Conservation (phyloP, 2,113 vertebrate species). For the Etia nguti region DNA sequence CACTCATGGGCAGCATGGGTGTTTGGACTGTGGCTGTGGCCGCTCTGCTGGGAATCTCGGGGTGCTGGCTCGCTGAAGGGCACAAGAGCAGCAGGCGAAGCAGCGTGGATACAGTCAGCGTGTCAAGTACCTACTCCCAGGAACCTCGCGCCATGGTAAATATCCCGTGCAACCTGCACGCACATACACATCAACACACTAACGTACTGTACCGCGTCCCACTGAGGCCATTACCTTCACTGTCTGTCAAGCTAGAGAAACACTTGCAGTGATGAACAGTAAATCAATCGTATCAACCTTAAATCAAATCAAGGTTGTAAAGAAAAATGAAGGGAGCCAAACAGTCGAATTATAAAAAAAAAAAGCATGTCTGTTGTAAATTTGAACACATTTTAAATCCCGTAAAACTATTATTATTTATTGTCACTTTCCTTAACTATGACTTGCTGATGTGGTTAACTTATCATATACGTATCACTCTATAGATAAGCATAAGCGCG, state of each 20-base stretch:
- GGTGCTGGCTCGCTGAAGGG: slow-evolving; percentile 64
- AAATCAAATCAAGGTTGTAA: background rate
- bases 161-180: background rate
- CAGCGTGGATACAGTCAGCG: slow-evolving; percentile 53
- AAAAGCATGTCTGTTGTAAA: background rate
- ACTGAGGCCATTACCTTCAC: background rate
- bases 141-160: slow-evolving; percentile 73
- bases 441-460: background rate
- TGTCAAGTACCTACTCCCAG: slow-evolving; percentile 1
- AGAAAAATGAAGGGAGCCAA: background rate
- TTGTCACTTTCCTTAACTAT: background rate
- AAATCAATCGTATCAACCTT: background rate
- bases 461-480: background rate
- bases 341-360: background rate
- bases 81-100: slow-evolving; percentile 74
- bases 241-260: background rate
- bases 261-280: background rate
- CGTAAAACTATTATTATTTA: background rate
- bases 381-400: background rate
- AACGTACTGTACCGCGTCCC: background rate
- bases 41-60: slow-evolving; percentile 74
- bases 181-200: background rate
- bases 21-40: slow-evolving; percentile 78
- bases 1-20: slow-evolving; percentile 77
- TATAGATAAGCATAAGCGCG: background rate